Base-by-base conservation (phyloP, 2,888 invertebrate genomes). In the Resseliella maxima region DNA sequence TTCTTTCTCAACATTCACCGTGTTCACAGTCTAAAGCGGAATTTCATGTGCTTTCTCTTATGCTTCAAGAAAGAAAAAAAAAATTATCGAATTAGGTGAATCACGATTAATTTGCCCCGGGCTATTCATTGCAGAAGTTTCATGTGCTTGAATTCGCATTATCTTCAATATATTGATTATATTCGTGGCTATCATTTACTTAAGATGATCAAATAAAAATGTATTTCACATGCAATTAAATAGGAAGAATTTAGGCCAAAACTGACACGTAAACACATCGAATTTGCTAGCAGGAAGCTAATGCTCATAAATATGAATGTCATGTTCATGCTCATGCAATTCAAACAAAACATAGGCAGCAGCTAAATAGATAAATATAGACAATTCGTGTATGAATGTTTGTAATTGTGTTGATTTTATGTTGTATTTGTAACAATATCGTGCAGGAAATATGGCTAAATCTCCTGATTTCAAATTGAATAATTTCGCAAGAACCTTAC, bases 291-390 rank as follows among this genome's bases (percentile, higher is more conserved):
- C 59, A 59, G 27, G 27, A 59, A 27, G 59, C 59, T 3, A 27
- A 59, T 59, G 59, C 27, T 59, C 27, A 59, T 27, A 59, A 59
- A 59, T 59, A 27, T 59, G 59, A 5, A 59, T 59, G 59, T 59
- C 27, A 27, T 59, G 5, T 50, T 50, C 21, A 12, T 50, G 50
- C 59, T 41, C 41, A 41, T 41, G 41, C 59, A 59, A 24, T 59
- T 27, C 59, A 59, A 50, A 21, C 3, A 21, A 12, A 12, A 5
- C 12, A 50, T 50, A 50, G 50, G 10, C 21, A 21, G 10, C n/a
- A 50, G 21, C 10, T 50, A 21, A 18, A 50, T 41, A 41, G 5
- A 41, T 41, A 41, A 8, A 41, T 41, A 41, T 41, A n/a, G n/a
- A n/a, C 41, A 41, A 8, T 41, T 5, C 12, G 6, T 8, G 41